Base-by-base conservation (phyloP, 2,797 vertebrate genomes). In the Synanceia verrucosa region DNA sequence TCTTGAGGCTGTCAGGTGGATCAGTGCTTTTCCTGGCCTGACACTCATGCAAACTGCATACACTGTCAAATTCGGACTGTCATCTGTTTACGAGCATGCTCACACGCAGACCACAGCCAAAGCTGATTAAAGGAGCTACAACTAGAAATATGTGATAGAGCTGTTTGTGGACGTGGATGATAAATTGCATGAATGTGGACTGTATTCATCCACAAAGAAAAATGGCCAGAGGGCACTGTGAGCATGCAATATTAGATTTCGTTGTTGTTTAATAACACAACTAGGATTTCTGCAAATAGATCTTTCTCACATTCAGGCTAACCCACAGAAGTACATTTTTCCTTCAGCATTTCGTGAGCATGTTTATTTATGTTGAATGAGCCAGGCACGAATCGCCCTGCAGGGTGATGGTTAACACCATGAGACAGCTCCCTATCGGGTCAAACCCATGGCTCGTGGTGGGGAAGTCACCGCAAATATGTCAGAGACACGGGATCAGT, bases 381-480 rank as follows among this genome's bases (percentile, higher is more conserved):
- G 63, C 18, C 48, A 59, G 50, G 66, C 82, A 48, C 76, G 61
- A 53, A 65, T 31, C 70, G 50, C 52, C 51, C 73, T n/a, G 65
- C 29, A 64, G 76, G 76, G 55, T 3, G 2, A 70, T 43, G 43
- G 62, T 56, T 77, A 86, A 92, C 48, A 36, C 57, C 36, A 55
- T 59, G 75, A 87, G 91, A 89, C 89, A 83, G 83, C 56, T 78
- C 73, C 81, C 67, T 28, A 77, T 78, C 60, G 62, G 85, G 82
- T 90, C 84, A 81, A 66, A 86, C 73, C 52, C 48, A 60, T 39
- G 31, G 16, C 9, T 59, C 16, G 75, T 79, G 76, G 84, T 76
- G 58, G 60, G 43, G 59, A 79, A 79, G 90, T 91, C 90, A 86
- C 73, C 79, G 73, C 65, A 89, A 90, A 88, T 90, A 89, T 91